Evolutionary conservation across 2,797 vertebrate genomes (phyloP).

Genomic region (Muraenolepis orangiensis): DNA sequence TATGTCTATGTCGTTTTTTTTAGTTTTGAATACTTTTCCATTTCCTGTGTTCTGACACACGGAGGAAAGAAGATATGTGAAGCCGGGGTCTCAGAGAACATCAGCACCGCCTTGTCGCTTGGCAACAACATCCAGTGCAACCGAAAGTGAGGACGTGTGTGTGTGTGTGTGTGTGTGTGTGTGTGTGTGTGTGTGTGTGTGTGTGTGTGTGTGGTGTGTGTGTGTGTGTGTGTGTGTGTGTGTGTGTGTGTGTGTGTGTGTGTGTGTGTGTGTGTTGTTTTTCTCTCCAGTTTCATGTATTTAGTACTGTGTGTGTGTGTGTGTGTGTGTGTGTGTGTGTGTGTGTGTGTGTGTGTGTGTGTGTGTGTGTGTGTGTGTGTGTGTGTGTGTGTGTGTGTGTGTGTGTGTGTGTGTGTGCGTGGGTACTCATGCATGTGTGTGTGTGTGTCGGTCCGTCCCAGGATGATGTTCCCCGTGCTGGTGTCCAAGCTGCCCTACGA

Average conservation of each 20-base stretch:
- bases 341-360: background rate
- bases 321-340: background rate
- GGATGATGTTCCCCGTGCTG: constrained; percentile 68
- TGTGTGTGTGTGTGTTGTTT: background rate
- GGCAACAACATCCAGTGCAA: constrained; percentile 66
- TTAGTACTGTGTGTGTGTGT: background rate
- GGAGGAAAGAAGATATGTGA: constrained; percentile 58
- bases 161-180: background rate
- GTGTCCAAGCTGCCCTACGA: constrained; percentile 67
- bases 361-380: background rate
- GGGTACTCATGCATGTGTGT: too few species aligned
- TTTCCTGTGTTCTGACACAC: constrained; percentile 64
- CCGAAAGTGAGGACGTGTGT: constrained; percentile 59
- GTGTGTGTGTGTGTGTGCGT: too few species aligned
- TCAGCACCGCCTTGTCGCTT: constrained; percentile 61
- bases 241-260: background rate
- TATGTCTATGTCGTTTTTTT: constrained; percentile 24
- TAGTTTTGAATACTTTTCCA: constrained; percentile 69
- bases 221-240: constrained; percentile 22
- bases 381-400: constrained; percentile 21
- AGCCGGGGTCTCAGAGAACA: constrained; percentile 62
- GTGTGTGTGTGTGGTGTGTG: background rate
- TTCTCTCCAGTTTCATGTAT: background rate
- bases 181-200: background rate
- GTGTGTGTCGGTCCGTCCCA: constrained; percentile 28